phyloP scores from a whole-genome alignment of 1,140 invertebrate species.

The Littorina saxatilis region DNA sequence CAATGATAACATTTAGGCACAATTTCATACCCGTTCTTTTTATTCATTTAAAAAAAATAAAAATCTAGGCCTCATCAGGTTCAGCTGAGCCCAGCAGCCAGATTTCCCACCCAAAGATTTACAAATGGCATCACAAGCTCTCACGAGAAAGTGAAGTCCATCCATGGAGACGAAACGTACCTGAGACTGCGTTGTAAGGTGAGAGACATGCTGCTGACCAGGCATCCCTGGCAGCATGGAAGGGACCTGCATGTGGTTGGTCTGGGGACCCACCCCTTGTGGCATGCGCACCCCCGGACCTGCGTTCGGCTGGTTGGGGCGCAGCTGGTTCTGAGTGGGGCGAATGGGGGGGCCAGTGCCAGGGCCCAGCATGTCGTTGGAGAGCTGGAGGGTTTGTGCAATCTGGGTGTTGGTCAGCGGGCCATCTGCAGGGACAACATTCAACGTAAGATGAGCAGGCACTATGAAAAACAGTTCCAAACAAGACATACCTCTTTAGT shows the following conservation, averaged over 20 bases:
- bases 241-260: constrained; percentile 34
- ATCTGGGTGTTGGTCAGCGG: constrained; percentile 28
- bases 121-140: too few species aligned
- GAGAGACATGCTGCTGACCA: not conserved
- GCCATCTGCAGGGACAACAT: constrained; percentile 19
- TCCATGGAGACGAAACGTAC: too few species aligned
- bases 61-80: too few species aligned
- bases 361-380: constrained; percentile 11
- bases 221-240: not conserved
- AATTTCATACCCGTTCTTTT: too few species aligned
- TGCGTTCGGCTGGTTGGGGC: not conserved
- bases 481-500: too few species aligned
- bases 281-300: not conserved
- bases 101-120: too few species aligned
- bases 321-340: not conserved
- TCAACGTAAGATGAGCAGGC: too few species aligned
- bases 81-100: too few species aligned
- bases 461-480: not conserved
- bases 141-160: too few species aligned
- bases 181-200: too few species aligned
- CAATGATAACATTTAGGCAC: too few species aligned
- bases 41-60: too few species aligned
- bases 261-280: not conserved
- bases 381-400: constrained; percentile 13
- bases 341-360: not conserved